Percentiles rank a stretch among this genome's conserved stretches.
phyloP scores from a whole-genome alignment of 2,888 invertebrate genomes.

The Endomychus coccineus region DNA sequence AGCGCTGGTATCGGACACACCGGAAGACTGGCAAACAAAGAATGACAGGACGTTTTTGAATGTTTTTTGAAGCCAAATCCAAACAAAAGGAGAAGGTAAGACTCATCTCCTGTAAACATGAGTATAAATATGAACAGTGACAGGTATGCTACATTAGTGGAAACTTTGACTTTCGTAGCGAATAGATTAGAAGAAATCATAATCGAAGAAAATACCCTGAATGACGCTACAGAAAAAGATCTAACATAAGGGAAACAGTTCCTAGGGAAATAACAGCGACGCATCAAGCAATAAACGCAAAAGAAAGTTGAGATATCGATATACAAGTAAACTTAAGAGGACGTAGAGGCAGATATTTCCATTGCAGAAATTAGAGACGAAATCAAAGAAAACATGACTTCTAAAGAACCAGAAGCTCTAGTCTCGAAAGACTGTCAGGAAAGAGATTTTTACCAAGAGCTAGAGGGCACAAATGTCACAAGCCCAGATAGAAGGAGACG shows the following conservation, averaged over 20 bases:
- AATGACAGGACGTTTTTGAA: no score
- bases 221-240: background rate
- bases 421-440: background rate
- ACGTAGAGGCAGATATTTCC: constrained; percentile 1
- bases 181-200: constrained; percentile 1
- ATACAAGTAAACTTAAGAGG: background rate
- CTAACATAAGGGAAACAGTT: background rate
- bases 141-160: constrained; percentile 2
- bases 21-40: no score
- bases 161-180: background rate
- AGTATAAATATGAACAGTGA: constrained; percentile 3
- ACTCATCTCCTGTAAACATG: background rate
- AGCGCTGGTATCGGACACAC: no score
- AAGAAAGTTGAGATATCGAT: background rate
- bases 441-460: background rate
- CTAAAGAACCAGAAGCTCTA: background rate
- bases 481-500: constrained; percentile 2
- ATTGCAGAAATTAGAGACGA: background rate
- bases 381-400: background rate
- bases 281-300: no score
- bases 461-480: constrained; percentile 1
- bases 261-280: background rate
- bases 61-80: no score
- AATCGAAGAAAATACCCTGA: background rate
- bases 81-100: background rate